Base-by-base conservation (phyloP, 2,888 invertebrate species). In the Tolmerus cingulatus region DNA sequence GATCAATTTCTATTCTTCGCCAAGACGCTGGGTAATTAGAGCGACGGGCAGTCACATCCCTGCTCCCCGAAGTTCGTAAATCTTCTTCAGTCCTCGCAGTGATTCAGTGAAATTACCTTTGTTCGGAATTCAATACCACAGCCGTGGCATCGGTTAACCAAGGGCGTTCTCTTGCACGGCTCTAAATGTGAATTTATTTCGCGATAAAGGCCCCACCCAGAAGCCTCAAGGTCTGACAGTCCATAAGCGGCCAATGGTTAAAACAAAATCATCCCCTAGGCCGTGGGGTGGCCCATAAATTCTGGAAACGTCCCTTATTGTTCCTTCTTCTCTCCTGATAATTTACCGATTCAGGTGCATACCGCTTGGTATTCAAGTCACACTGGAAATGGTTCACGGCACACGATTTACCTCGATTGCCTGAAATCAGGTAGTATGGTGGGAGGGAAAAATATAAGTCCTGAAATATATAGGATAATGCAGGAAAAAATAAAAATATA, bases 261-360 rank as follows among this genome's bases (percentile, higher is more conserved):
- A 84, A 84, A 84, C 27, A 74, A 74, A 84, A 84, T 84, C 84
- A 74, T 84, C 40, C 84, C 84, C 74, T 51, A 66, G 37, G 30
- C 23, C 23, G 27, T 37, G 57, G 74, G 74, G 55, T 40, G 74
- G 84, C 74, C 84, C 84, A 84, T 84, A 84, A 66, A 84, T 84
- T 84, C 66, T 40, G 19, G 74, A 14, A 74, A 43, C 57, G 84
- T 84, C 84, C 81, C 84, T 84, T 84, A 84, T 84, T 84, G 84
- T 84, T 84, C 84, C 40, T 66, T 84, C 55, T 77, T 19, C 34
- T 16, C 14, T 76, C 55, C 86, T n/a, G 76, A 77, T 86, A 86
- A 86, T 86, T 86, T 86, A 76, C 76, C 76, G 34, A 77, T 27
- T 34, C 86, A 86, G 76, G 76, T 86, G 86, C 86, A 86, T 86